Evolutionary conservation across 2,888 invertebrate species (phyloP).

Genomic region (Cryptus viduatorius): DNA sequence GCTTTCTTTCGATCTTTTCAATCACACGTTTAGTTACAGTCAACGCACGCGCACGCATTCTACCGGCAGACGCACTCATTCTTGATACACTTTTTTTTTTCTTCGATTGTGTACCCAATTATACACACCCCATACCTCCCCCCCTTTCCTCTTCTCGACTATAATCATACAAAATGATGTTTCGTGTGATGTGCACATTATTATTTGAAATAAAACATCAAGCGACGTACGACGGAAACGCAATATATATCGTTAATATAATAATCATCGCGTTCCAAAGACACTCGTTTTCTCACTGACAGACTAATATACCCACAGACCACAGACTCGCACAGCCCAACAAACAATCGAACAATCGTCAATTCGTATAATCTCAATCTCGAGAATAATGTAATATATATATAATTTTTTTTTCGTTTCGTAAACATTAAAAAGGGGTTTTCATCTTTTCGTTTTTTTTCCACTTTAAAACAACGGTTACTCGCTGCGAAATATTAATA

Average conservation of each 20-base stretch:
- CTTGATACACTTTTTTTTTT: constrained; percentile 20
- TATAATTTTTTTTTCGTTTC: neutral
- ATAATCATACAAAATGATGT: constrained; percentile 79
- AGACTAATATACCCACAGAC: constrained; percentile 78
- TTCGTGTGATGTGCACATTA: constrained; percentile 67
- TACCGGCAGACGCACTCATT: constrained; percentile 19
- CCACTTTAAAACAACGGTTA: constrained; percentile 61
- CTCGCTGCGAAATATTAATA: constrained; percentile 61
- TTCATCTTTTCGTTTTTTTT: constrained; percentile 10
- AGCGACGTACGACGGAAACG: constrained; percentile 30
- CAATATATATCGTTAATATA: constrained; percentile 44
- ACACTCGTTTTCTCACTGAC: constrained; percentile 67
- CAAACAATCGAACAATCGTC: constrained; percentile 79
- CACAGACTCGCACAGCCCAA: constrained; percentile 84
- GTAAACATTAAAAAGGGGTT: constrained; percentile 32
- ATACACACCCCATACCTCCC: constrained; percentile 45
- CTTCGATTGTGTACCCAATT: constrained; percentile 27
- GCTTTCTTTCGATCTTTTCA: constrained; percentile 30
- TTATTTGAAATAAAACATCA: constrained; percentile 39
- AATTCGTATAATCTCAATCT: constrained; percentile 78
- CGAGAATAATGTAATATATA: constrained; percentile 46
- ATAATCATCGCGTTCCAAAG: constrained; percentile 48
- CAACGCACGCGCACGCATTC: constrained; percentile 22
- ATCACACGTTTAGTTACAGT: constrained; percentile 35
- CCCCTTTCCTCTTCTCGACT: constrained; percentile 42